A percentile compares a stretch with the other conserved stretches of the same genome.
phyloP scores from a whole-genome alignment of 2,888 invertebrate species.

The Ichneumoninae sp. region DNA sequence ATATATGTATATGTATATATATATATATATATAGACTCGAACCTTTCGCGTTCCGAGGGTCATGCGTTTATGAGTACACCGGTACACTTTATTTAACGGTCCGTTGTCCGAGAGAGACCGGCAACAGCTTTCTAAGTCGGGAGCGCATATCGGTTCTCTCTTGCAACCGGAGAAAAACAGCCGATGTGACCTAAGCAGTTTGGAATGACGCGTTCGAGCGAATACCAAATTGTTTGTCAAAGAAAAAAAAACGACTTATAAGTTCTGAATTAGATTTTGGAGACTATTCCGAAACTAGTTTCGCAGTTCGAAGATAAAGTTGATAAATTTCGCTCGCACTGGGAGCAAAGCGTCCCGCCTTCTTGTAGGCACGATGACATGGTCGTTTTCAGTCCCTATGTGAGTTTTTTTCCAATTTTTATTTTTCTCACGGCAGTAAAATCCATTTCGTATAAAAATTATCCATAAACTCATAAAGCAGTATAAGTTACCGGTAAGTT shows the following conservation, averaged over 20 bases:
- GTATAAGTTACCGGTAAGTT: no score
- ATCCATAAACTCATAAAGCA: no score
- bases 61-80: constrained; percentile 48
- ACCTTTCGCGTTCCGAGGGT: constrained; percentile 48
- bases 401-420: no score
- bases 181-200: constrained; percentile 32
- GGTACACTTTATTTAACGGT: constrained; percentile 57
- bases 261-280: not conserved
- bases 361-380: no score
- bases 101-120: constrained; percentile 52
- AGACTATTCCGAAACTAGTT: not conserved
- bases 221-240: constrained; percentile 6
- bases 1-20: not conserved
- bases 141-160: constrained; percentile 23
- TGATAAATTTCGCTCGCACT: not conserved
- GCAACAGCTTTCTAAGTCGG: constrained; percentile 57
- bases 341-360: no score
- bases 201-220: constrained; percentile 8
- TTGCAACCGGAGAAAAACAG: constrained; percentile 32
- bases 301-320: not conserved
- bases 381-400: no score
- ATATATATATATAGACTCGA: not conserved
- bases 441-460: no score
- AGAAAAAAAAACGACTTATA: constrained; percentile 26
- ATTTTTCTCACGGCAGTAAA: no score